Evolutionary conservation across 2,888 invertebrate species (phyloP), one percentile per base, ranked within the genome.

Genomic region (Anarsia innoxiella): DNA sequence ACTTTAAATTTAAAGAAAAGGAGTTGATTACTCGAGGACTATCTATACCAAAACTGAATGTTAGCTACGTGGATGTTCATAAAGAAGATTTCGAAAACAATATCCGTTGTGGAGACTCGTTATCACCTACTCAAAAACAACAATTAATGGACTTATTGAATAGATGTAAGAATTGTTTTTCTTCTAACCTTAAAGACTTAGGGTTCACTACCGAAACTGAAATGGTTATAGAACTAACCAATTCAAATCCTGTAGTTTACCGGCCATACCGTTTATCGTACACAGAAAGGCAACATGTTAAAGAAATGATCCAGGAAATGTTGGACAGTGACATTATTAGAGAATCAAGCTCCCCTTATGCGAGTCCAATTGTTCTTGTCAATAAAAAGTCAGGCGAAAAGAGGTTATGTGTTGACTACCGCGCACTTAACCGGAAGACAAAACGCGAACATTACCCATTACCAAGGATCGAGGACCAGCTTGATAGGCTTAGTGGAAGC

Each of bases 301-400:
- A 26, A 12, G 12, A 25, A 3, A 25, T 25, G 25, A n/a, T 25
- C 6, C 25, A 37, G 6, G 25, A 25, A 25, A 25, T 25, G 25
- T 2, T 36, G 3, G 16, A 29, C 3, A 9, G 12, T 10, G 36
- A 15, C 46, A 36, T 40, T 25, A 12, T 40, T 2, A 10, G 32
- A 1, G 40, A 40, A 28, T 36, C 31, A 9, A 44, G n/a, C n/a
- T n/a, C n/a, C n/a, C n/a, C n/a, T n/a, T n/a, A n/a, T n/a, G n/a
- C n/a, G n/a, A n/a, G n/a, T 32, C 41, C 44, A 14, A 37, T 39
- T 6, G 36, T 39, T 6, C 25, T 40, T n/a, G 39, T 40, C 9
- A 36, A 45, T 10, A 35, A 40, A 9, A 37, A 36, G 29, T 29
- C 33, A 2, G 37, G 36, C 2, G 35, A 42, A 8, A 29, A 36